Conservation (phyloP, 1,140 invertebrate species). For the fruit fly (Drosophila melanogaster) region DNA sequence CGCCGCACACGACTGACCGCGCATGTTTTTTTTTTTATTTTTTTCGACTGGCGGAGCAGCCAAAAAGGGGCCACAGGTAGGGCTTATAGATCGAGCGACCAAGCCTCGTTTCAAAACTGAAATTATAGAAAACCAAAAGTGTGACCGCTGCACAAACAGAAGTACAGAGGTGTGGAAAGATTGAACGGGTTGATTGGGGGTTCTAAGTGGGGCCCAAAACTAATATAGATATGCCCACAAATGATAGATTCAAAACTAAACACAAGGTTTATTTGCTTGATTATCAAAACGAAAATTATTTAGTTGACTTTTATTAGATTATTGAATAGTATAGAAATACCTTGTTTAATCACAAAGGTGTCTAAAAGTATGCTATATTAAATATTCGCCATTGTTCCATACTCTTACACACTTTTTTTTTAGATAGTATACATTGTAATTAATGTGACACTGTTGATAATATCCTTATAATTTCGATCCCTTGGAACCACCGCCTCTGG, state of each 20-base stretch:
- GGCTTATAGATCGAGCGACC: slow-evolving; percentile 45
- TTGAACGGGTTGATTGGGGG: background rate
- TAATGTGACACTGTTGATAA: too few relatives aligned
- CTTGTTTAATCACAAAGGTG: too few relatives aligned
- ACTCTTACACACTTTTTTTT: too few relatives aligned
- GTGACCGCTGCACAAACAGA: slow-evolving; percentile 74
- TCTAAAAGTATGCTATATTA: too few relatives aligned
- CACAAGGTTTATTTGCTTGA: too few relatives aligned
- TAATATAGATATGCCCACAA: background rate
- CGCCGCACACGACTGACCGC: slow-evolving; percentile 84
- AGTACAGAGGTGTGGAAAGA: slow-evolving; percentile 17
- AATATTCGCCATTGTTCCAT: too few relatives aligned
- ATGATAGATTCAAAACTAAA: too few relatives aligned
- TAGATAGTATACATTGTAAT: too few relatives aligned
- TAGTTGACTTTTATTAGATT: too few relatives aligned
- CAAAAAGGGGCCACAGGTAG: slow-evolving; percentile 19
- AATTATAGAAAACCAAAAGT: slow-evolving; percentile 83
- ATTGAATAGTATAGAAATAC: too few relatives aligned
- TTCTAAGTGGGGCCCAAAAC: background rate
- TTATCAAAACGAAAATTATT: too few relatives aligned
- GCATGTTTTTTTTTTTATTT: slow-evolving; percentile 57
- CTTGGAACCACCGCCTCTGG: slow-evolving; percentile 4
- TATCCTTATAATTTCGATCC: too few relatives aligned
- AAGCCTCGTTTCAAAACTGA: slow-evolving; percentile 69
- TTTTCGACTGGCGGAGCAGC: slow-evolving; percentile 70